These are phyloP conservation scores for Artemia sinica DNA, from an alignment of 2,888 invertebrate genomes.

Conservation along the genomic window DNA sequence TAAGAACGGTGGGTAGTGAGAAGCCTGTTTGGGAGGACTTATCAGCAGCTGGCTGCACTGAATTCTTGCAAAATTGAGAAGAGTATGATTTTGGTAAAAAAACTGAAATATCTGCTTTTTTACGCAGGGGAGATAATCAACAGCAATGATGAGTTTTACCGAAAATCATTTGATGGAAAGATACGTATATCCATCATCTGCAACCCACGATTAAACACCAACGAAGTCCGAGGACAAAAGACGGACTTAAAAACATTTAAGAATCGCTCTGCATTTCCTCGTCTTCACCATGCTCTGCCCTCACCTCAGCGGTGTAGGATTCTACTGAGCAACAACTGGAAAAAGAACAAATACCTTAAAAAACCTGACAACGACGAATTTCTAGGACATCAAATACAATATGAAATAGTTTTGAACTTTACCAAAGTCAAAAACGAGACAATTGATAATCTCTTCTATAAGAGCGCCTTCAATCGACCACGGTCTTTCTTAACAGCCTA, in stretches of 20 bases:
- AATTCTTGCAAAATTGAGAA: too few species aligned
- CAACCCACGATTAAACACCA: slow-evolving; percentile 60
- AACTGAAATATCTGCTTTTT: too few species aligned
- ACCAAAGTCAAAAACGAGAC: too few species aligned
- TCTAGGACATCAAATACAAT: not conserved
- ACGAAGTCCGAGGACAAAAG: slow-evolving; percentile 83
- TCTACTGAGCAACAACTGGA: slow-evolving; percentile 74
- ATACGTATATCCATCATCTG: not conserved
- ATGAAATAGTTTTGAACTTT: too few species aligned
- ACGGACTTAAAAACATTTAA: slow-evolving; percentile 84
- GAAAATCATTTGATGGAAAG: not conserved
- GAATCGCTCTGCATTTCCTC: slow-evolving; percentile 74
- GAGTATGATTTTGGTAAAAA: too few species aligned
- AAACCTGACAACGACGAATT: not conserved
- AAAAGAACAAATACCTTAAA: slow-evolving; percentile 31
- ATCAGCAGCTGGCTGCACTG: too few species aligned
- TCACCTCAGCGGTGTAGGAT: slow-evolving; percentile 72
- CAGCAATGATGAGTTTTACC: not conserved
- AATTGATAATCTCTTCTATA: too few species aligned
- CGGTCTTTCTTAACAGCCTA: slow-evolving; percentile 49
- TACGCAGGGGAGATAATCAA: too few species aligned
- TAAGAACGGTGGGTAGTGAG: too few species aligned
- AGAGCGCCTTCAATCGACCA: slow-evolving; percentile 39
- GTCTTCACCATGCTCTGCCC: slow-evolving; percentile 79
- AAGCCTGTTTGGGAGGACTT: too few species aligned